Evolutionary conservation across 23 tunicate species (phyloP).

Genomic region (Diplosoma virens): DNA sequence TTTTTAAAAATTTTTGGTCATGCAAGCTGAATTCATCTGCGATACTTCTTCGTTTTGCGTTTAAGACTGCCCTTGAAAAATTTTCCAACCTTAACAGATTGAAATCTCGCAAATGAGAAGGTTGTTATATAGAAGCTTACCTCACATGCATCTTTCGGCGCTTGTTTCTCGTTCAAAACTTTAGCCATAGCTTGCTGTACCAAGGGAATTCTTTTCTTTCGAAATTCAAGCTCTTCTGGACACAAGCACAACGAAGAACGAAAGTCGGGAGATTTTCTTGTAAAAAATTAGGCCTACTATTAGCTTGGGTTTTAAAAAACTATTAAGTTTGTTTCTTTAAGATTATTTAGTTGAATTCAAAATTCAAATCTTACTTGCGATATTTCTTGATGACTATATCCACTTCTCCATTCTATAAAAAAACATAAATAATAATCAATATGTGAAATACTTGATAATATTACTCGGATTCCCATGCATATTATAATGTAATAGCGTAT

Average conservation of each 20-base stretch:
- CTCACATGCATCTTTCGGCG: not conserved
- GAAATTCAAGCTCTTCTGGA: slow-evolving; percentile 47
- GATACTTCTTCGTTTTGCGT: no score
- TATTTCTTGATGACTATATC: not conserved
- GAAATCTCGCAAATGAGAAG: no score
- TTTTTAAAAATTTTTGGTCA: no score
- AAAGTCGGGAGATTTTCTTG: slow-evolving; percentile 42
- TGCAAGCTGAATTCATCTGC: no score
- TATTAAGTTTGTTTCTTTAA: no score
- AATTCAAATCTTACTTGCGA: not conserved
- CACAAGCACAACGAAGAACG: slow-evolving; percentile 45
- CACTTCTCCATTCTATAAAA: slow-evolving; percentile 1
- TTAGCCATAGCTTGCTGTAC: slow-evolving; percentile 20
- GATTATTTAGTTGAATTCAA: no score
- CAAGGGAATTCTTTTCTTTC: slow-evolving; percentile 49
- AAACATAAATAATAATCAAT: not conserved
- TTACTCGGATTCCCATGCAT: no score
- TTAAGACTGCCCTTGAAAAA: no score
- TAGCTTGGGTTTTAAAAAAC: no score
- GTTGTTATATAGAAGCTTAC: not conserved
- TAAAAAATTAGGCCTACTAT: not conserved
- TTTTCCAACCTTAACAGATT: no score
- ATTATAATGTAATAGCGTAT: no score
- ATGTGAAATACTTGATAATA: no score
- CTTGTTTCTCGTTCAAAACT: not conserved